Percentiles rank a stretch among this genome's conserved stretches.
Evolutionary conservation across 1,140 invertebrate species (phyloP).

Genomic region (Hylaeus volcanicus): DNA sequence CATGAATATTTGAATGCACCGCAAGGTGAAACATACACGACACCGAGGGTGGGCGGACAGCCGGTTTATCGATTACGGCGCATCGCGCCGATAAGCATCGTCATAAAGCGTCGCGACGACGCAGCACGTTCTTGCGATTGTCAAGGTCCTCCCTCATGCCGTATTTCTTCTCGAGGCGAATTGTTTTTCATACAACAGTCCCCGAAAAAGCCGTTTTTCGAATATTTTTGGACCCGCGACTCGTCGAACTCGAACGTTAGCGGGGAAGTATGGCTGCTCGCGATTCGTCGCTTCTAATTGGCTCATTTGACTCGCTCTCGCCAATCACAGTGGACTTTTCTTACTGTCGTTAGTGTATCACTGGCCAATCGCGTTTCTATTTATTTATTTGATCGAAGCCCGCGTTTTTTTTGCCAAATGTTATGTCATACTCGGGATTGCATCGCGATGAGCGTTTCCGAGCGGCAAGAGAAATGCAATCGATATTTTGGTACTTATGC

Average conservation of each 20-base stretch:
- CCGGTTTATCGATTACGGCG: conserved; percentile 62
- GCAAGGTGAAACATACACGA: conserved; percentile 54
- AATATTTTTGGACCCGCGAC: background rate
- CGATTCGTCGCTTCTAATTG: conserved; percentile 8
- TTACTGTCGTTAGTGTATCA: background rate
- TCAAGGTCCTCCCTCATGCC: conserved; percentile 59
- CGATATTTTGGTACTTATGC: conserved; percentile 3
- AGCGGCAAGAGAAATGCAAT: background rate
- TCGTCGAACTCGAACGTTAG: background rate
- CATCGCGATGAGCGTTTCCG: background rate
- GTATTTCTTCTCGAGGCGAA: background rate
- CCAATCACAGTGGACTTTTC: conserved; percentile 3
- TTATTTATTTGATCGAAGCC: conserved; percentile 8
- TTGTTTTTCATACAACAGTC: background rate
- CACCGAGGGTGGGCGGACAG: conserved; percentile 48
- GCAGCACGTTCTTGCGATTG: conserved; percentile 47
- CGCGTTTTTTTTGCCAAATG: conserved; percentile 36
- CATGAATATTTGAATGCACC: conserved; percentile 63
- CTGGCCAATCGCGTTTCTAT: conserved; percentile 1
- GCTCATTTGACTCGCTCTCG: background rate
- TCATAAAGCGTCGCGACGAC: conserved; percentile 52
- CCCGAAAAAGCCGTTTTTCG: too few relatives aligned
- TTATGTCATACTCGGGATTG: conserved; percentile 14
- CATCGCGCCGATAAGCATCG: conserved; percentile 56
- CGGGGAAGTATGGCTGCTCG: conserved; percentile 4